Base-by-base conservation (phyloP, 2,113 vertebrate species). In the Phalacrocorax aristotelis region DNA sequence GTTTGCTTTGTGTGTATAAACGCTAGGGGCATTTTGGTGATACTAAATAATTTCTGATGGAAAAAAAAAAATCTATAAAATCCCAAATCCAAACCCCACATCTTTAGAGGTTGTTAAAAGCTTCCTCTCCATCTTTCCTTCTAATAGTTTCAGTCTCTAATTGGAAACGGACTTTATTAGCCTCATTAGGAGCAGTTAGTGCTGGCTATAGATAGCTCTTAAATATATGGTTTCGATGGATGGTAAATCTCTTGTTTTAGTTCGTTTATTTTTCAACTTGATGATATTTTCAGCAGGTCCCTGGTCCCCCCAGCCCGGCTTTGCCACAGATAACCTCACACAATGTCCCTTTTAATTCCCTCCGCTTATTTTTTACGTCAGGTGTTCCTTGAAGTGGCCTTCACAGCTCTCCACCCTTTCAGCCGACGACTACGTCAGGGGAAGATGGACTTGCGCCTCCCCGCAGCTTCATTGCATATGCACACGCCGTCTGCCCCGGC, bases 361-460 rank as follows among this genome's bases (percentile, higher is more conserved):
- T 96, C 85, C 60, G 1, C 92, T 89, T 85, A 85, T 94, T 96
- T 92, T 94, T 95, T 94, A 79, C 58, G 30, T 96, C 93, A 94
- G 96, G 79, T 94, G 92, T 98, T 98, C 98, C 98, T 98, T 98
- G 98, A 98, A 98, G 98, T 98, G 98, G 98, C 98, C 98, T 98
- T 98, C 98, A 98, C 97, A 98, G 98, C 95, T 98, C 97, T 96
- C 89, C 82, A 97, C 97, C 96, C 97, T 95, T 91, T 95, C 91
- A 94, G 94, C 86, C 70, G n/a, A 89, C n/a, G 16, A 71, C 95
- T 92, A 94, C 78, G n/a, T 98, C 97, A 97, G 97, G 89, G 90
- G 95, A 95, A 96, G 93, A 98, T 97, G 97, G 97, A 96, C 96
- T 97, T 70, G 51, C 58, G 32, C 97, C 97, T 96, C 97, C 96